These are phyloP conservation scores for Sturmia bella DNA, from an alignment of 2,888 invertebrate species.

Conservation along the genomic window DNA sequence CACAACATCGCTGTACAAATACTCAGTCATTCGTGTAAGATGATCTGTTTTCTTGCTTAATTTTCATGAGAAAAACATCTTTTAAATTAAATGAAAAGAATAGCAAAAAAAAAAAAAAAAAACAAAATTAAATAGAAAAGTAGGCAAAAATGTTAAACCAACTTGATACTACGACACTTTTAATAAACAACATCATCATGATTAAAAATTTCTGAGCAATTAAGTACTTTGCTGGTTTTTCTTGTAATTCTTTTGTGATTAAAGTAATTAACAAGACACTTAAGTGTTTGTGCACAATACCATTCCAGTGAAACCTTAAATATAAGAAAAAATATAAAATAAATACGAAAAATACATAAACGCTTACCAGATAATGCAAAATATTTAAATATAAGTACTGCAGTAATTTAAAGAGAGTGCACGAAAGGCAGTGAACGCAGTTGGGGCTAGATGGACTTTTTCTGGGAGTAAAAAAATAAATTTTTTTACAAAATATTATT, in stretches of 20 bases:
- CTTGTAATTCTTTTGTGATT: conserved; percentile 24
- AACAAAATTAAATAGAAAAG: no score
- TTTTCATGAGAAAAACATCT: no score
- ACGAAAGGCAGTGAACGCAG: background rate
- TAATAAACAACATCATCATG: conserved; percentile 22
- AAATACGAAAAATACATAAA: background rate
- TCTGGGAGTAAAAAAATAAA: no score
- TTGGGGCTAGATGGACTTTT: no score
- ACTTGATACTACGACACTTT: conserved; percentile 29
- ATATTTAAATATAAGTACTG: background rate
- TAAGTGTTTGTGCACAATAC: conserved; percentile 13
- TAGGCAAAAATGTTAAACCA: conserved; percentile 12
- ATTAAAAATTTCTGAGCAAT: conserved; percentile 29
- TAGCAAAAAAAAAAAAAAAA: conserved; percentile 15
- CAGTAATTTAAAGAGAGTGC: conserved; percentile 10
- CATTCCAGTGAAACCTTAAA: conserved; percentile 26
- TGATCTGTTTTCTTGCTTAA: no score
- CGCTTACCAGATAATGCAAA: background rate
- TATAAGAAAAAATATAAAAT: conserved; percentile 1
- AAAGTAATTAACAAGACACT: conserved; percentile 45
- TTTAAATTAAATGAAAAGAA: background rate
- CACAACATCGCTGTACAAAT: no score
- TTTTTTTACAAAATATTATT: no score
- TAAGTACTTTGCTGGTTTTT: conserved; percentile 20
- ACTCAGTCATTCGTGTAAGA: no score